A percentile compares a stretch with the other conserved stretches of the same genome.
Evolutionary conservation across 2,113 vertebrate genomes (phyloP).

Genomic region (Thymallus thymallus): DNA sequence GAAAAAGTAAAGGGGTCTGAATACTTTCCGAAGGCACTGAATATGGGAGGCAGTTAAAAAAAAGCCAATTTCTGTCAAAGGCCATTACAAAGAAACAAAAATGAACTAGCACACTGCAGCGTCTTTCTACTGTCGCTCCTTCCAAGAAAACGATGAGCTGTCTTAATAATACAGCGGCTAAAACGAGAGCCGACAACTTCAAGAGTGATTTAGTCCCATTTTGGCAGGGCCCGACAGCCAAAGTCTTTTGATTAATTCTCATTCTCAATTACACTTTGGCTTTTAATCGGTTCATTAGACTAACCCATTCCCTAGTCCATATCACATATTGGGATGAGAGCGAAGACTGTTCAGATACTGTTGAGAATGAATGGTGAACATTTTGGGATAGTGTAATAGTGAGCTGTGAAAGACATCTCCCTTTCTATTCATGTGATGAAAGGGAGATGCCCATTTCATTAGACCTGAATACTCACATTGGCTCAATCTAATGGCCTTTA

Average conservation of each 20-base stretch:
- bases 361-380: no score
- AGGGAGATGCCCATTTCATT: no score
- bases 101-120: slow-evolving; percentile 6
- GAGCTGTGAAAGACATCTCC: no score
- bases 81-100: slow-evolving; percentile 40
- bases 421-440: no score
- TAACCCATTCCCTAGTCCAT: neutral
- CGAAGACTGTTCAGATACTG: no score
- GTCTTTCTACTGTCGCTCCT: slow-evolving; percentile 9
- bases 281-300: slow-evolving; percentile 49
- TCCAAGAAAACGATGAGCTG: slow-evolving; percentile 5
- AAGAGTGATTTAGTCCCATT: slow-evolving; percentile 40
- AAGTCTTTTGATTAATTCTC: slow-evolving; percentile 54
- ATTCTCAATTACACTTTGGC: slow-evolving; percentile 50
- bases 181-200: slow-evolving; percentile 23
- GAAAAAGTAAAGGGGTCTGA: no score
- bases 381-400: no score
- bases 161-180: slow-evolving; percentile 30
- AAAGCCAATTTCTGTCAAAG: slow-evolving; percentile 52
- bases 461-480: no score
- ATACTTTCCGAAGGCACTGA: neutral
- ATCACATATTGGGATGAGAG: no score
- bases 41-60: slow-evolving; percentile 57
- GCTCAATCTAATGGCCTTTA: no score
- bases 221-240: slow-evolving; percentile 39